Percentiles rank a stretch among this genome's conserved stretches.
These are phyloP conservation scores for Numenius arquata DNA, from an alignment of 2,113 vertebrate genomes.

Conservation along the genomic window DNA sequence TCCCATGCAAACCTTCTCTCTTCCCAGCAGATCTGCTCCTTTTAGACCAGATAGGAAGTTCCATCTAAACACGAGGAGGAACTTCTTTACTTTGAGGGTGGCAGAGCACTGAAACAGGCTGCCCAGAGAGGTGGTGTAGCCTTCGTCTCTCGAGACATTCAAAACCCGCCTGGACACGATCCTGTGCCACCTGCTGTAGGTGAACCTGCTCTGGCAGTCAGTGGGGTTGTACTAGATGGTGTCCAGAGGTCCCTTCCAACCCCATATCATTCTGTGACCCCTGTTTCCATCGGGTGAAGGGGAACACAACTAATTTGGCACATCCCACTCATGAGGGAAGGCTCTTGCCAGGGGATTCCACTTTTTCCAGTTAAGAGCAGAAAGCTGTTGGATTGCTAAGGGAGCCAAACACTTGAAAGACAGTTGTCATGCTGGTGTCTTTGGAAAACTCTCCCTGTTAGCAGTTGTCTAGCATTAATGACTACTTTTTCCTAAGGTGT, in stretches of 20 bases:
- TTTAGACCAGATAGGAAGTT: background rate
- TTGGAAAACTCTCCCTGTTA: background rate
- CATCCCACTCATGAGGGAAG: background rate
- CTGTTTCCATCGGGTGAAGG: fast-evolving
- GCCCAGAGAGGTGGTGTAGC: background rate
- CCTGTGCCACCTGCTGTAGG: background rate
- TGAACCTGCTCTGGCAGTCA: too few species aligned
- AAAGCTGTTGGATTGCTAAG: background rate
- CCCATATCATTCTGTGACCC: background rate
- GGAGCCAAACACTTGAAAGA: background rate
- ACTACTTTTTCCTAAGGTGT: background rate
- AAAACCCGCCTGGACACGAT: background rate
- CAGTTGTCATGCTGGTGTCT: background rate
- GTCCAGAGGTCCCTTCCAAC: background rate
- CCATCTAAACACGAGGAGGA: background rate
- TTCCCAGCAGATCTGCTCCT: background rate
- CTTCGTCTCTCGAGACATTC: background rate
- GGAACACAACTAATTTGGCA: background rate
- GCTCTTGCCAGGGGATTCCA: background rate
- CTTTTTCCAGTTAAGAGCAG: background rate
- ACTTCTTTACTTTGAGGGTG: background rate
- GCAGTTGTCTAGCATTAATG: background rate
- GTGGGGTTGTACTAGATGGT: background rate
- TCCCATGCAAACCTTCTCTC: background rate
- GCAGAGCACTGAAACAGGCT: background rate